Conservation (phyloP, 2,113 vertebrate genomes). For the Philantomba maxwellii region DNA sequence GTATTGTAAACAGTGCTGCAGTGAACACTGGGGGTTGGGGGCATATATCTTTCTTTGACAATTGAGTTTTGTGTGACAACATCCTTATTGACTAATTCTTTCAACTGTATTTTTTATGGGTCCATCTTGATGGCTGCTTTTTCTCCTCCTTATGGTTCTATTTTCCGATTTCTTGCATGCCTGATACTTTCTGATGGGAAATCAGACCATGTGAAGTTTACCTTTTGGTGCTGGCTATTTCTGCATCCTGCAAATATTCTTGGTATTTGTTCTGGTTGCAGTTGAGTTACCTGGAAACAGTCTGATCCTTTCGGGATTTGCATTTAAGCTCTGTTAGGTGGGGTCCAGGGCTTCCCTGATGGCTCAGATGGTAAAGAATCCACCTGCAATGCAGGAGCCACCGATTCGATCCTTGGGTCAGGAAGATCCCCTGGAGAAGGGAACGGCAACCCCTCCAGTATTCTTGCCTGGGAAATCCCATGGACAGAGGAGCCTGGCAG, state of each 20-base stretch:
- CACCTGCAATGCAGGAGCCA: not conserved
- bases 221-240: not conserved
- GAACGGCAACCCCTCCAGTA: not conserved
- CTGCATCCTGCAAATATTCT: not conserved
- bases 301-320: not conserved
- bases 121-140: not conserved
- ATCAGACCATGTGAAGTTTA: not conserved
- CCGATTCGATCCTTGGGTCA: accelerated
- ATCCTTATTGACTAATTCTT: not conserved
- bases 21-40: not conserved
- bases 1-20: not conserved
- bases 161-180: not conserved
- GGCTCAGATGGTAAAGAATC: not conserved
- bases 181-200: not conserved
- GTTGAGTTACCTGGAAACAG: not conserved
- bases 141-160: not conserved
- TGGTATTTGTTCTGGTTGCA: not conserved
- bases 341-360: not conserved
- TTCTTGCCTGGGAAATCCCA: not conserved
- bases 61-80: not conserved
- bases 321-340: not conserved
- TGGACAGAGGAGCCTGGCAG: not conserved
- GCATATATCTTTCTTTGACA: not conserved
- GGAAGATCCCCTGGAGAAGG: not conserved
- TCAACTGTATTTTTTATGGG: no score